Evolutionary conservation across 2,888 invertebrate species (phyloP).

Genomic region (Eudemis profundana): DNA sequence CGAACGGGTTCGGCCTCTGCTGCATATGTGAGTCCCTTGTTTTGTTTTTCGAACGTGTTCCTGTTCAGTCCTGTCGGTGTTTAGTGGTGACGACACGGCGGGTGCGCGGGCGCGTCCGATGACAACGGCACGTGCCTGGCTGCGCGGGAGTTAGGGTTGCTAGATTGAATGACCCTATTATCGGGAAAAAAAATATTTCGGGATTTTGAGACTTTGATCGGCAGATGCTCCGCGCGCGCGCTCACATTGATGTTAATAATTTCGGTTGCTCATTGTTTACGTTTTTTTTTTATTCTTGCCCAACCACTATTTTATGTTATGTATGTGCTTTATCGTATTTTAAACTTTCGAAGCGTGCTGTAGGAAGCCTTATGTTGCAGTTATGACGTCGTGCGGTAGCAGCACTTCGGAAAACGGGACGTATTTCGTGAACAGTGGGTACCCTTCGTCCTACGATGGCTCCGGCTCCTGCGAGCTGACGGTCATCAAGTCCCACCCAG

Average conservation of each 20-base stretch:
- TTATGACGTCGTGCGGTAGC: slow-evolving; percentile 92
- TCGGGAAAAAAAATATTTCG: too few relatives aligned
- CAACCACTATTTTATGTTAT: too few relatives aligned
- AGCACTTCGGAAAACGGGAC: slow-evolving; percentile 92
- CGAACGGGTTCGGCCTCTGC: slow-evolving; percentile 91
- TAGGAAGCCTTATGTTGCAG: slow-evolving; percentile 75
- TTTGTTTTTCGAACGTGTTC: too few relatives aligned
- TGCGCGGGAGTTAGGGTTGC: slow-evolving; percentile 89
- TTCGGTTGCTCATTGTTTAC: too few relatives aligned
- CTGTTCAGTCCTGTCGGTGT: slow-evolving; percentile 90
- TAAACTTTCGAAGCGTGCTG: too few relatives aligned
- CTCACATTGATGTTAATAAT: too few relatives aligned
- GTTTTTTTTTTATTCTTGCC: not conserved
- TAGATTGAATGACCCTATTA: too few relatives aligned
- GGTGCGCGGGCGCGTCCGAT: slow-evolving; percentile 90
- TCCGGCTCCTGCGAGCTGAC: slow-evolving; percentile 95
- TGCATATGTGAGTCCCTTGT: slow-evolving; percentile 87
- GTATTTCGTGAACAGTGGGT: slow-evolving; percentile 93
- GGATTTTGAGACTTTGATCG: too few relatives aligned
- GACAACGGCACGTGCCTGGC: slow-evolving; percentile 94
- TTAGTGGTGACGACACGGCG: slow-evolving; percentile 91
- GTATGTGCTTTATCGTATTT: too few relatives aligned
- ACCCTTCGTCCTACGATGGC: slow-evolving; percentile 89
- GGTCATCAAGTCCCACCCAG: slow-evolving; percentile 90
- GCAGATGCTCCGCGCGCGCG: too few relatives aligned